Evolutionary conservation across 2,113 vertebrate genomes (phyloP).

Genomic region (Planiliza haematocheilus): DNA sequence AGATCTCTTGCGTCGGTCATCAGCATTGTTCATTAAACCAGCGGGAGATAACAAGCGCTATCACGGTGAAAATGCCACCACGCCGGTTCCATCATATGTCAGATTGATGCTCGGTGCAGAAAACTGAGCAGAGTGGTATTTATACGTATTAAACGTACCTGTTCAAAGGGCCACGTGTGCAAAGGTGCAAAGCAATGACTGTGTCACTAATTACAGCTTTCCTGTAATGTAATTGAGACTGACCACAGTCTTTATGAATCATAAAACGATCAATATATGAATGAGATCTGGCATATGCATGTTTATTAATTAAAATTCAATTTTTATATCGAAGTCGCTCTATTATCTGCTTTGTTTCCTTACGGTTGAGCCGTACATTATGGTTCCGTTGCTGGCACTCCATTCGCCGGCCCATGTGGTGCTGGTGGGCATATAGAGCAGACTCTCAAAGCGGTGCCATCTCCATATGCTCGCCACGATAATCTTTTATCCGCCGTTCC

Average conservation of each 20-base stretch:
- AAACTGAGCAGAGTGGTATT: not conserved
- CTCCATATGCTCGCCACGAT: conserved; percentile 93
- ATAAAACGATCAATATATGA: not conserved
- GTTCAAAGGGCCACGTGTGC: not conserved
- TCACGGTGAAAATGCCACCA: too few species aligned
- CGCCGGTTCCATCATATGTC: not conserved
- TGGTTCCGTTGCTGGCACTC: conserved; percentile 54
- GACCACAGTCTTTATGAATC: not conserved
- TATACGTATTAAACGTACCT: not conserved
- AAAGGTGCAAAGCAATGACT: conserved; percentile 7
- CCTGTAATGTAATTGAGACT: conserved; percentile 1
- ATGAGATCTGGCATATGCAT: not conserved
- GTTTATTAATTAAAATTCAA: too few species aligned
- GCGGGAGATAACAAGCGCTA: too few species aligned
- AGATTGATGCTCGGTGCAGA: not conserved
- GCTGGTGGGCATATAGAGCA: conserved; percentile 82
- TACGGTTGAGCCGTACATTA: conserved; percentile 21
- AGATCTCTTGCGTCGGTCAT: too few species aligned
- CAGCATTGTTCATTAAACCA: too few species aligned
- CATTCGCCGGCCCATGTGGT: conserved; percentile 62
- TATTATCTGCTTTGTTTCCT: conserved; percentile 46
- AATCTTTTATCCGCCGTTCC: conserved; percentile 92
- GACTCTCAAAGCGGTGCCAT: conserved; percentile 90
- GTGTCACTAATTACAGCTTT: not conserved
- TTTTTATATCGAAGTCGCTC: too few species aligned